Percentiles rank a stretch among this genome's conserved stretches.
These are phyloP conservation scores for Eremobia ochroleuca DNA, from an alignment of 2,888 invertebrate species.

Conservation along the genomic window DNA sequence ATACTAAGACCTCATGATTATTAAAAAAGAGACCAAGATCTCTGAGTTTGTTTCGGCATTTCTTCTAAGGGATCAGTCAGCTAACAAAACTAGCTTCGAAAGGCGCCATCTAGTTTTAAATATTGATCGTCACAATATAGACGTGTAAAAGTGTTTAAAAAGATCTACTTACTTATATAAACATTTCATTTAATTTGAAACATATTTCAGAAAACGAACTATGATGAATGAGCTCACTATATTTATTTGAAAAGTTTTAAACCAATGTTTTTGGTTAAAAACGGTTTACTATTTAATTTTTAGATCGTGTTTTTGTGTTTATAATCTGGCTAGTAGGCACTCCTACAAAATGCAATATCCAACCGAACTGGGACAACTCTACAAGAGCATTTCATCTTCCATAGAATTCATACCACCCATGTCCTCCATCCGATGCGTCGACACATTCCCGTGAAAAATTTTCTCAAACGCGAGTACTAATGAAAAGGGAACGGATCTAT, in stretches of 20 bases:
- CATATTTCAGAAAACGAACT: background rate
- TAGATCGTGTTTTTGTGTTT: background rate
- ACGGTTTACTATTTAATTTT: background rate
- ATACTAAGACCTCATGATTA: too few species aligned
- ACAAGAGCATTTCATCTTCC: background rate
- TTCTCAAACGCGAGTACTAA: constrained; percentile 15
- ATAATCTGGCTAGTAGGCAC: background rate
- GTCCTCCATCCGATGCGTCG: background rate
- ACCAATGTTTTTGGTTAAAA: background rate
- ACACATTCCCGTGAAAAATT: constrained; percentile 40
- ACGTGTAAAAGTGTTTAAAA: too few species aligned
- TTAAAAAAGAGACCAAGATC: too few species aligned
- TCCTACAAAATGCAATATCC: background rate
- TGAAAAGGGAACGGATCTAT: constrained; percentile 48
- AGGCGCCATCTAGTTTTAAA: too few species aligned
- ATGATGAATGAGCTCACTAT: background rate
- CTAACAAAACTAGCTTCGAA: too few species aligned
- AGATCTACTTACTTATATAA: too few species aligned
- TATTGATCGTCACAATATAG: too few species aligned
- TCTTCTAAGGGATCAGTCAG: too few species aligned
- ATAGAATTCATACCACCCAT: constrained; percentile 19
- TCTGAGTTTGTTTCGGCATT: too few species aligned
- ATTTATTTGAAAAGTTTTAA: background rate
- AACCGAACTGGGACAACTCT: background rate
- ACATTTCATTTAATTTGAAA: background rate